Conservation (phyloP, 2,113 vertebrate genomes). For the Prionailurus viverrinus region DNA sequence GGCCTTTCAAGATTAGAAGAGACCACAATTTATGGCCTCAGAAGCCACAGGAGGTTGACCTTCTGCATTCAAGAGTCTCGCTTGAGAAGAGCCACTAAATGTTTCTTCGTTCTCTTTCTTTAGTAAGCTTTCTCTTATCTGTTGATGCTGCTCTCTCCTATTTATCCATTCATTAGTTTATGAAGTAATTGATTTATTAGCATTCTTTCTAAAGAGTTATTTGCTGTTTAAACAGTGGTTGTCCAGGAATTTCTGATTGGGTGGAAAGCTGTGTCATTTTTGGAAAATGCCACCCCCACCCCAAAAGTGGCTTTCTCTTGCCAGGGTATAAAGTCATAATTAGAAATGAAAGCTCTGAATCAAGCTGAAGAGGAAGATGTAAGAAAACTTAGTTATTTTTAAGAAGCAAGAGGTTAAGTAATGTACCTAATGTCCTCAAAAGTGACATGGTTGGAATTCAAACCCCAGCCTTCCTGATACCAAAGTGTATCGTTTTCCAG, state of each 20-base stretch:
- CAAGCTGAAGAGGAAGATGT: conserved; percentile 19
- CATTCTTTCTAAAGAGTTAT: conserved; percentile 32
- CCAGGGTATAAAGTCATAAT: neutral
- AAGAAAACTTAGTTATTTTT: conserved; percentile 54
- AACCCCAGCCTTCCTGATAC: neutral
- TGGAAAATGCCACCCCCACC: neutral
- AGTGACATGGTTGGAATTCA: conserved; percentile 8
- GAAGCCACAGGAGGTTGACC: conserved; percentile 35
- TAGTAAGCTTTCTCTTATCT: neutral
- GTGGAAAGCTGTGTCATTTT: neutral
- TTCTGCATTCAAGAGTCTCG: conserved; percentile 7
- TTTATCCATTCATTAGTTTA: neutral
- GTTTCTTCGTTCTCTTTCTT: neutral
- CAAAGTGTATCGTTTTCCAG: conserved; percentile 28
- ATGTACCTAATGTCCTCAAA: neutral
- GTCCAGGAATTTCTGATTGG: neutral
- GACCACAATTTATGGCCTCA: conserved; percentile 44
- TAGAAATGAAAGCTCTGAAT: conserved; percentile 33
- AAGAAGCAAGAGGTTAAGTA: conserved; percentile 48
- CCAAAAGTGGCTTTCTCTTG: conserved; percentile 2
- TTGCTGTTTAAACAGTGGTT: neutral
- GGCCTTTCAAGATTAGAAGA: conserved; percentile 64
- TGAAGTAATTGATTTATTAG: conserved; percentile 23
- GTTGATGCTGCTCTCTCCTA: neutral
- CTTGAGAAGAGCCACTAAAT: conserved; percentile 1